Evolutionary conservation across 1,140 invertebrate species (phyloP), one percentile per base, ranked within the genome.

Genomic region (Pomacea maculata): DNA sequence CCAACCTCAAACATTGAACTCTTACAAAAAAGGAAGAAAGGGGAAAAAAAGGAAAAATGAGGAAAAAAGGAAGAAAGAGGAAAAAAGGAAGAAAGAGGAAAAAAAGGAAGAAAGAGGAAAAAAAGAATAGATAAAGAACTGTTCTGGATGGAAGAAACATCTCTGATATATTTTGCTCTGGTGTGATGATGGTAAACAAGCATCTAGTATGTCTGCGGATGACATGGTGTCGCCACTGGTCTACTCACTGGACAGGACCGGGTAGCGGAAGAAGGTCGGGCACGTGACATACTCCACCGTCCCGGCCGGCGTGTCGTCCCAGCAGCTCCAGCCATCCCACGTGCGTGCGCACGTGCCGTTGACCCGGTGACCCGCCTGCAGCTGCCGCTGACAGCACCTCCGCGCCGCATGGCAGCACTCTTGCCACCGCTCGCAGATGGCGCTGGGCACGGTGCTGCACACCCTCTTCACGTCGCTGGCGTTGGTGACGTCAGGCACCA

Each of bases 241-340:
- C 57, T 29, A 82, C 86, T 84, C 82, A 88, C 87, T 82, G 79
- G 87, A 84, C n/a, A 83, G 83, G 10, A 85, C 80, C 17, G 85
- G 80, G 73, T 83, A 86, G 25, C 83, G 70, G 55, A 89, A 68
- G 74, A 96, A 97, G 79, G 91, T 91, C 21, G 96, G 96, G 91
- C 96, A 97, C n/a, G 92, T 92, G 68, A 94, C 93, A 88, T 93
- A 94, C 17, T 94, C 95, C 55, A 93, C 93, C 73, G 91, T 89
- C 84, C 95, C 95, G 19, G 96, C 95, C 17, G 92, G 91, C 11
- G 96, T 96, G 86, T 95, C 94, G 54, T 95, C 95, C 96, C 96
- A 97, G 89, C 96, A 97, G 9, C 94, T 93, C 95, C 96, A 97
- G 55, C 95, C 95, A 91, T 97, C 96, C 91, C 95, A 97, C 7